Percentiles rank a stretch among this genome's conserved stretches.
phyloP scores from a whole-genome alignment of 1,140 invertebrate species.

The Trichomalopsis sarcophagae region DNA sequence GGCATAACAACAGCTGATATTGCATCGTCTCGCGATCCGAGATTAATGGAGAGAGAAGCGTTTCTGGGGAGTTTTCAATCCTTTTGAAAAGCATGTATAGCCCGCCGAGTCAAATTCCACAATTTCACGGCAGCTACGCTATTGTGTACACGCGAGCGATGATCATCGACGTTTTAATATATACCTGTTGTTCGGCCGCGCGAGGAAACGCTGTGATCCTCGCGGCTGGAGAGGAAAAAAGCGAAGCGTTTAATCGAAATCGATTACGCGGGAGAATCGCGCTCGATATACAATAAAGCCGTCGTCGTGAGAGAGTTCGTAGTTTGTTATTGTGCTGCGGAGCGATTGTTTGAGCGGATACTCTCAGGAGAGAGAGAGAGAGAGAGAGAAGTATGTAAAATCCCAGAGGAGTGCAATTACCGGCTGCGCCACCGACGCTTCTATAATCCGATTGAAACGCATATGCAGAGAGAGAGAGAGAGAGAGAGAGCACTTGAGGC shows the following conservation, averaged over 20 bases:
- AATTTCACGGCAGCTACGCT: not conserved
- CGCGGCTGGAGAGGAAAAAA: not conserved
- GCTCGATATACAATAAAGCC: not conserved
- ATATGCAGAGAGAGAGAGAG: no score
- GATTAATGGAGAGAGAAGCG: no score
- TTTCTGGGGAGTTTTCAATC: not conserved
- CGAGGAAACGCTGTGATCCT: not conserved
- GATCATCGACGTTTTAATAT: not conserved
- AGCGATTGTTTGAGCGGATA: not conserved
- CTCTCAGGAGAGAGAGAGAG: not conserved
- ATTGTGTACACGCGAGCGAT: not conserved
- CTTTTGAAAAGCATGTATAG: not conserved
- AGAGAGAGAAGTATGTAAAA: not conserved
- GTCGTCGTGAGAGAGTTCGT: not conserved
- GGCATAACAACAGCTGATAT: no score
- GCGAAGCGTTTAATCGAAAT: slow-evolving; percentile 31
- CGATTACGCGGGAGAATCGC: not conserved
- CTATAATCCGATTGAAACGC: no score
- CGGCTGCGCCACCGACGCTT: no score
- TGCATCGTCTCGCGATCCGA: no score
- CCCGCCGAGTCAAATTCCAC: not conserved
- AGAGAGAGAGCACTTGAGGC: no score
- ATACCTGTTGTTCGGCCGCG: not conserved
- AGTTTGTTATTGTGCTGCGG: not conserved
- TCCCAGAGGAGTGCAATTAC: not conserved